A percentile compares a stretch with the other conserved stretches of the same genome.
Conservation (phyloP, 2,797 vertebrate species). For the Propithecus deckenii region DNA sequence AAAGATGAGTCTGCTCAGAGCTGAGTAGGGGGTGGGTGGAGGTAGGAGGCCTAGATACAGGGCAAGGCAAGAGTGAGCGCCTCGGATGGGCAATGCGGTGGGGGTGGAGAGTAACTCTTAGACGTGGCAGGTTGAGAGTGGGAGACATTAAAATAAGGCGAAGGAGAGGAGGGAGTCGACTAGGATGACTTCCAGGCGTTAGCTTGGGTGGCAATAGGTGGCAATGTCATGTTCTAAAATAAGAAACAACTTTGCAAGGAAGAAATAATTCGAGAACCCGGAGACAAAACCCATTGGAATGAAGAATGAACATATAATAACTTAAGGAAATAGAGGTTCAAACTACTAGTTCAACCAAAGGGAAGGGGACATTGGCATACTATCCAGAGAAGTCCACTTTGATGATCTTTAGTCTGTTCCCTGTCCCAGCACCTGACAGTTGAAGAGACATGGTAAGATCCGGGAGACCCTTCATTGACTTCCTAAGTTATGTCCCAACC, state of each 20-base stretch:
- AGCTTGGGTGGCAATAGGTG: not conserved
- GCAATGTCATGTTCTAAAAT: not conserved
- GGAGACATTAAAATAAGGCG: not conserved
- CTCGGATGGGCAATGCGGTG: fast-evolving
- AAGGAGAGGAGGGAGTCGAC: not conserved
- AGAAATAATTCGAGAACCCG: constrained; percentile 10
- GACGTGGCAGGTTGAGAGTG: not conserved
- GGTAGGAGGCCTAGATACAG: no score
- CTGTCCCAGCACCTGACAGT: not conserved
- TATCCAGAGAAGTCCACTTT: not conserved
- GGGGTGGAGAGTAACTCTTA: not conserved
- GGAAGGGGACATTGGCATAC: not conserved
- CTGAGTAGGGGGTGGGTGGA: not conserved
- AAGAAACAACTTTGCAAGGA: not conserved
- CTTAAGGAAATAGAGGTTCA: not conserved
- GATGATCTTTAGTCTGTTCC: not conserved
- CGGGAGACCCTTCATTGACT: not conserved
- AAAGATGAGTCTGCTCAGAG: not conserved
- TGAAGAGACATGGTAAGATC: not conserved
- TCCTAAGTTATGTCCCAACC: not conserved
- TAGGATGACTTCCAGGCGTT: not conserved
- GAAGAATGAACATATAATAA: not conserved
- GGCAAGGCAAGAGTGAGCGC: not conserved
- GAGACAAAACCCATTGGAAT: not conserved
- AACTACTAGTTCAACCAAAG: not conserved